Evolutionary conservation across 2,888 invertebrate species (phyloP), one percentile per base, ranked within the genome.

Genomic region (Liposcelis brunnea): DNA sequence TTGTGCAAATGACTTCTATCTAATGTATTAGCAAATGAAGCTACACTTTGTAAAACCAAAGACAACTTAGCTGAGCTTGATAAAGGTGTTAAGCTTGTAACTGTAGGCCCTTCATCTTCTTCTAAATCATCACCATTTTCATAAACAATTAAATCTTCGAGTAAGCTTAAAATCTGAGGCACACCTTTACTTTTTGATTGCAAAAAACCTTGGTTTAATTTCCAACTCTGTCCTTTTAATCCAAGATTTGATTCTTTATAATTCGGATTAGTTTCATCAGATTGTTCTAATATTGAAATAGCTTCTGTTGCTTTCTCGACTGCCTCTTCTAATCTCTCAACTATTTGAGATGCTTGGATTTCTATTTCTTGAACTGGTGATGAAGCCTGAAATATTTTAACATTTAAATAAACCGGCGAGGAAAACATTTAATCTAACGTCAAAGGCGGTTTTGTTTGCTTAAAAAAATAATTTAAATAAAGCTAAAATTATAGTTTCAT

Each of bases 21-120:
- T 50, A 93, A 62, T 44, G 84, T 78, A n/a, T 84, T 80, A 50
- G 87, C 77, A 58, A 86, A 81, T 1, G 91, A 89, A 3, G 83
- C 79, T 52, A 93, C 72, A 58, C 85, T 83, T 61, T 91, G 90
- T n/a, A 87, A 80, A 16, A 87, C 71, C 45, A 90, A 72, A 8
- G 86, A 75, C 49, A 79, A 56, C 52, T 68, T 69, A 34, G 70
- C 62, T 2, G 62, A 55, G n/a, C 62, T 60, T 21, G 62, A 61
- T 19, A 66, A 51, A 2, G 60, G 56, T 10, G 66, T 63, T 18
- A 65, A 49, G 26, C 53, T 55, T 11, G 61, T 59, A n/a, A 63
- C 47, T 46, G 46, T 49, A n/a, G 49, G 45, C 16, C 49, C 47
- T 48, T 77, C 77, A 55, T 75, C 71, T 45, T 72, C 72, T 54